Evolutionary conservation across 2,113 vertebrate species (phyloP), one percentile per base, ranked within the genome.

Genomic region (Petrocephalus microphthalmus): DNA sequence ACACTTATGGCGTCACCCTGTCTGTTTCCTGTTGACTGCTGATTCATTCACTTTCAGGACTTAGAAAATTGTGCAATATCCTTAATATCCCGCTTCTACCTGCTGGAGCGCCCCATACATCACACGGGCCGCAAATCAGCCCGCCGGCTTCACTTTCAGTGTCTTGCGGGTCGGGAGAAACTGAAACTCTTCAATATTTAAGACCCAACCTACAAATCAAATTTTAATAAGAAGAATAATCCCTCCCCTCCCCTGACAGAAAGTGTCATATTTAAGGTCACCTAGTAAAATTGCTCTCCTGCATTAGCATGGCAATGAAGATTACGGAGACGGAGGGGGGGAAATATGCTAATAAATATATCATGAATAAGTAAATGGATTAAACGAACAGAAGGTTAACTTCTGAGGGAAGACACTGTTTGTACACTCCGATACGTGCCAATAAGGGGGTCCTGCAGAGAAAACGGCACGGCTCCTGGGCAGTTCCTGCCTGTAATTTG

Each of bases 191-290:
- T 86, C 85, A 87, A 71, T 87, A 87, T 87, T 71, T 71, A 51
- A 47, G 42, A 60, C 86, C 86, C 42, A 25, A 71, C 42, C 86
- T 51, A 71, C 86, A 87, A 87, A 87, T 87, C 86, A 87, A 87
- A 87, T 29, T 71, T 71, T 87, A 87, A 87, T 87, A 87, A 87
- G 56, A 45, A 64, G 8, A 60, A 49, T 71, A 60, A 87, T 57
- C 37, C 56, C 54, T 22, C 84, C 49, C 29, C 52, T 56, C 19
- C 33, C 54, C 56, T 42, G 25, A 20, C 29, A 64, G 42, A 71
- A 87, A 87, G 54, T 87, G 60, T 45, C 60, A 87, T 51, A 25
- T 86, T 71, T 87, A 52, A 71, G 60, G 60, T 87, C 60, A 49
- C 86, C 86, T 87, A 49, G 20, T 71, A 17, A 87, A 87, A 51